Conservation (phyloP, 2,797 vertebrate species). For the Lutjanus argentimaculatus region DNA sequence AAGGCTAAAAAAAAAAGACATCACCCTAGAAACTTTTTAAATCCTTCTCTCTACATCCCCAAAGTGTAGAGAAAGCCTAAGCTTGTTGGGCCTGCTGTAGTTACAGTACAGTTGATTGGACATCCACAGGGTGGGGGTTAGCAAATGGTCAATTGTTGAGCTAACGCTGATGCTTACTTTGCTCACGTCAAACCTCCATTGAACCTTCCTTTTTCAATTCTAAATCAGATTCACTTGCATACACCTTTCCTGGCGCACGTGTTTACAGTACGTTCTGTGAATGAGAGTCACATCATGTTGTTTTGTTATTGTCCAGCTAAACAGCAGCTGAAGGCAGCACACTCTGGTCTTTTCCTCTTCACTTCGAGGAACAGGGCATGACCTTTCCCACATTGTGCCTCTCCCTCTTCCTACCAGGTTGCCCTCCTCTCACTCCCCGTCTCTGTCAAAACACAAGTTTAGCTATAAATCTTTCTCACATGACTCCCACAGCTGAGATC, state of each 20-base stretch:
- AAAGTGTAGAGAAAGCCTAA: not conserved
- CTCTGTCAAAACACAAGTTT: conserved; percentile 34
- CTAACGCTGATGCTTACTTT: conserved; percentile 29
- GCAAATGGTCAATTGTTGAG: not conserved
- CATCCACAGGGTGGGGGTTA: not conserved
- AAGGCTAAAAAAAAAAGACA: not conserved
- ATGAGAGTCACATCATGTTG: conserved; percentile 58
- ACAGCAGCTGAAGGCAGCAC: conserved; percentile 44
- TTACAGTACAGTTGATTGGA: not conserved
- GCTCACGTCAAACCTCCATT: conserved; percentile 9
- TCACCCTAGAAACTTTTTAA: not conserved
- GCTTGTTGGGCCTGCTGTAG: not conserved
- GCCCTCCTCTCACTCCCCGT: conserved; percentile 33
- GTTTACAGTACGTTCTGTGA: conserved; percentile 52
- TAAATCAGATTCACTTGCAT: conserved; percentile 16
- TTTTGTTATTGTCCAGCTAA: conserved; percentile 71
- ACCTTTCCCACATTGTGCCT: conserved; percentile 60
- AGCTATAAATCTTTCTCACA: conserved; percentile 28
- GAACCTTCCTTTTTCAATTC: conserved; percentile 33
- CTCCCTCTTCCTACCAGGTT: conserved; percentile 63
- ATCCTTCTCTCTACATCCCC: not conserved
- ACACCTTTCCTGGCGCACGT: conserved; percentile 41
- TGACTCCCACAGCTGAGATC: conserved; percentile 12
- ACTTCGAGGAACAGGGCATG: conserved; percentile 68
- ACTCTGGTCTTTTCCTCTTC: conserved; percentile 73